Base-by-base conservation (phyloP, 2,113 vertebrate species). In the Engystomops pustulosus region DNA sequence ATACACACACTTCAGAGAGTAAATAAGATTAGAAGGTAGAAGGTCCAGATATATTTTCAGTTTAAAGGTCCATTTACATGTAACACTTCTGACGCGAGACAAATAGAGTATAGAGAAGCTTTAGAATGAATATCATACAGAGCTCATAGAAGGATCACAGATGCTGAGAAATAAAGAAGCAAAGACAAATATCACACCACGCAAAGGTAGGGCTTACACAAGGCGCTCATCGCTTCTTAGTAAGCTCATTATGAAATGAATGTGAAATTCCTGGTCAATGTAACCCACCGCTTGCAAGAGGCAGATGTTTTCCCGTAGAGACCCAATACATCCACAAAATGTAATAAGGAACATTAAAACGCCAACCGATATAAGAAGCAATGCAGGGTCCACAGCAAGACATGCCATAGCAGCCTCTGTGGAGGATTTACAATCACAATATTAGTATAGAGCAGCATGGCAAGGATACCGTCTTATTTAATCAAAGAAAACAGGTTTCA, bases 261-360 rank as follows among this genome's bases (percentile, higher is more conserved):
- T 55, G 23, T 60, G 2, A 65, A 65, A 65, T 34, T 65, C 12
- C 6, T 17, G 60, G 27, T 71, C 36, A 70, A 15, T n/a, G 27
- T 32, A 76, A 77, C 95, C 91, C 87, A 98, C 97, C 6, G 88
- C 90, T 89, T 97, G 95, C 79, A 98, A 91, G 82, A 98, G 95
- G 88, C 95, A 95, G 88, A 97, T 96, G 91, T 99, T 98, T 89
- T 99, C 97, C 0, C 97, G 87, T 62, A 98, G 88, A 68, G 97
- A 97, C 58, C 97, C 97, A 0, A 97, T 91, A 18, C 97, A 99
- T 87, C 97, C 97, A 1, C 96, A 98, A 94, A 98, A 99, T 44
- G 97, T 98, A 90, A 99, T 90, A 82, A 97, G 87, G 92, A 99
- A 99, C 95, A 96, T 97, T 84, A 98, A 90, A 67, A 95, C 8